Conservation (phyloP, 2,797 vertebrate species). For the Potorous gilbertii region DNA sequence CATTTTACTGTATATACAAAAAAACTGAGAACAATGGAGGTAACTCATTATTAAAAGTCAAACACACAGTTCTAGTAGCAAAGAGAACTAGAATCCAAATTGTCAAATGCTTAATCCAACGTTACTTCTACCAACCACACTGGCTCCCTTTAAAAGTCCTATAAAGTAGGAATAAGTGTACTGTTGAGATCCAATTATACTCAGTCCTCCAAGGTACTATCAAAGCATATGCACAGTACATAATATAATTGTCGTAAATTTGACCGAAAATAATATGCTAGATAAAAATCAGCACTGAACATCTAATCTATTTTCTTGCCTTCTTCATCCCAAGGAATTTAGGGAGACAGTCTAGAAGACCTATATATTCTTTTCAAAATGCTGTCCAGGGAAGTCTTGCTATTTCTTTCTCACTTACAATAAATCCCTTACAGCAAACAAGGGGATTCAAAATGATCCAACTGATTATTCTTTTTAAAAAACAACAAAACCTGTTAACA, state of each 20-base stretch:
- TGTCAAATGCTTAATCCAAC: background rate
- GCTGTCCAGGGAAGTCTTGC: background rate
- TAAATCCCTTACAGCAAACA: background rate
- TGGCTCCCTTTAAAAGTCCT: background rate
- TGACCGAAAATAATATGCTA: background rate
- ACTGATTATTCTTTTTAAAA: background rate
- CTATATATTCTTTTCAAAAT: background rate
- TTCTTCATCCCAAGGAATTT: background rate
- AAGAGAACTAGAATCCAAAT: background rate
- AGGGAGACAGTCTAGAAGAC: background rate
- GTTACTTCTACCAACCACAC: background rate
- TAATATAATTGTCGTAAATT: background rate
- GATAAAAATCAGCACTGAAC: no score
- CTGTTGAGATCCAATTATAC: background rate
- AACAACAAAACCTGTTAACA: background rate
- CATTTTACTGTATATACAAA: background rate
- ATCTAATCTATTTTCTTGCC: background rate
- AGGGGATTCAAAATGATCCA: background rate
- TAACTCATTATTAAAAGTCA: background rate
- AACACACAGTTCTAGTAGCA: background rate
- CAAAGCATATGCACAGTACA: background rate
- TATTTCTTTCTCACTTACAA: background rate
- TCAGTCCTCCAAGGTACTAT: background rate
- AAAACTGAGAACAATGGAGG: background rate
- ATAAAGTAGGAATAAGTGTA: background rate